Evolutionary conservation across 2,888 invertebrate genomes (phyloP).

Genomic region (Zeuzera pyrina): DNA sequence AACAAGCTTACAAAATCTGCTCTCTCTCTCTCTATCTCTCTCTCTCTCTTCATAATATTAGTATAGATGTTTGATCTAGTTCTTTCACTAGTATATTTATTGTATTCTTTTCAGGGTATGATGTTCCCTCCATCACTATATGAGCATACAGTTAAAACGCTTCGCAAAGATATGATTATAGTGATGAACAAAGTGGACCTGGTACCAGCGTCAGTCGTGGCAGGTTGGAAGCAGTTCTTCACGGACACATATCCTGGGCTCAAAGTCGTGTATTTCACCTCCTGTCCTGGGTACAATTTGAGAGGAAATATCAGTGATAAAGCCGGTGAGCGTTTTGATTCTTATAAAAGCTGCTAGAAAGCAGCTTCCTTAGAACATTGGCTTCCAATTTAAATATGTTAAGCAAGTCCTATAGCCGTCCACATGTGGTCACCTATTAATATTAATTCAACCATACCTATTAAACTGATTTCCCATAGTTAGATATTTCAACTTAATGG

Average conservation of each 20-base stretch:
- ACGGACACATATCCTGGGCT: conserved; percentile 78
- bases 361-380: too few relatives aligned
- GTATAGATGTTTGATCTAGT: background rate
- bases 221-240: conserved; percentile 92
- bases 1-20: too few relatives aligned
- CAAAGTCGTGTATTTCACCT: conserved; percentile 87
- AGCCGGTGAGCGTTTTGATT: conserved; percentile 59
- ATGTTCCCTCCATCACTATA: conserved; percentile 95
- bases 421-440: too few relatives aligned
- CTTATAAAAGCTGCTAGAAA: conserved; percentile 1
- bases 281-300: conserved; percentile 83
- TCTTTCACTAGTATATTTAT: background rate
- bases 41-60: too few relatives aligned
- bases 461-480: too few relatives aligned
- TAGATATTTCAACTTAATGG: too few relatives aligned
- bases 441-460: too few relatives aligned
- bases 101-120: conserved; percentile 72
- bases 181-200: conserved; percentile 95
- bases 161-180: conserved; percentile 89
- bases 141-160: conserved; percentile 79
- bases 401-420: too few relatives aligned
- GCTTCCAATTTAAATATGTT: too few relatives aligned
- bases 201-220: conserved; percentile 83
- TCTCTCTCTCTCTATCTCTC: too few relatives aligned
- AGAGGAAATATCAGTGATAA: conserved; percentile 70